Conservation (phyloP, 2,113 vertebrate species). For the Chrysemys picta region DNA sequence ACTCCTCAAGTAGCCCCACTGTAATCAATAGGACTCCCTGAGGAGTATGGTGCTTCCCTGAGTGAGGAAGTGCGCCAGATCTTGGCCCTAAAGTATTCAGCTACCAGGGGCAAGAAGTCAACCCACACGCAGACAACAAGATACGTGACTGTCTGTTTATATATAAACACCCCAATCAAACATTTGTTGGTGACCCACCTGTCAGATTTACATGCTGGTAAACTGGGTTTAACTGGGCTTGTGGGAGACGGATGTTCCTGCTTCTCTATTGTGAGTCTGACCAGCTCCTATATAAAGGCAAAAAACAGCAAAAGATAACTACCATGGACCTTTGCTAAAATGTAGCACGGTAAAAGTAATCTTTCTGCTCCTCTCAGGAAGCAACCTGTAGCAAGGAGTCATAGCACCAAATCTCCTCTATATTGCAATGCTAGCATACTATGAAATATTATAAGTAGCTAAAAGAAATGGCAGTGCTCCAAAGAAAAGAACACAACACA, state of each 20-base stretch:
- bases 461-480: not conserved
- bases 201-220: slow-evolving; percentile 85
- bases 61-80: not conserved
- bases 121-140: not conserved
- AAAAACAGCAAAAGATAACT: not conserved
- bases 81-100: not conserved
- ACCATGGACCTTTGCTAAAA: not conserved
- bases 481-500: not conserved
- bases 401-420: not conserved
- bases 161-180: not conserved
- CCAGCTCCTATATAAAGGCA: slow-evolving; percentile 86
- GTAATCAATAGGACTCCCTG: not conserved
- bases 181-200: slow-evolving; percentile 79
- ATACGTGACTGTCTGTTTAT: not conserved
- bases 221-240: slow-evolving; percentile 89
- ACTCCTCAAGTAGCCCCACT: not conserved
- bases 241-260: slow-evolving; percentile 95
- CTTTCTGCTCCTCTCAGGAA: not conserved
- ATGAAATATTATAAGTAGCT: not conserved
- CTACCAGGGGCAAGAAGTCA: not conserved
- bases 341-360: not conserved
- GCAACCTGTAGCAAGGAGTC: not conserved
- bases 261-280: slow-evolving; percentile 96
- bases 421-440: not conserved
- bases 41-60: not conserved